Evolutionary conservation across 2,797 vertebrate species (phyloP).

Genomic region (Anguilla pacifica): DNA sequence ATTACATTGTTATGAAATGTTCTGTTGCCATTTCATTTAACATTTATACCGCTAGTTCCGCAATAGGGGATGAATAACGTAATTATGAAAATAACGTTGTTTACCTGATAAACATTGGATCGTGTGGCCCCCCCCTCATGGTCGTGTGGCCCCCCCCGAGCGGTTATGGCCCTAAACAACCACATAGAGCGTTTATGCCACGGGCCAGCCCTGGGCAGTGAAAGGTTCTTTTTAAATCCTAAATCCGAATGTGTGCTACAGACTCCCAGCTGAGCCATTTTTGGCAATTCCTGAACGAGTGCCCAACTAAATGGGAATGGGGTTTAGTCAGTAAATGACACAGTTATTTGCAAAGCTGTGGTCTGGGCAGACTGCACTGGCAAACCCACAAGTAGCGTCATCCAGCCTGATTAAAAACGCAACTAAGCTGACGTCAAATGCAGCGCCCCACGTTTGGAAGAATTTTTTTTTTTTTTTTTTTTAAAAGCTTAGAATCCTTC

Average conservation of each 20-base stretch:
- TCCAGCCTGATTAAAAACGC: not conserved
- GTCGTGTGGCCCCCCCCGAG: too few species aligned
- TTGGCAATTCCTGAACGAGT: not conserved
- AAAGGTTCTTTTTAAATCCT: not conserved
- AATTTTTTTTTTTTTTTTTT: too few species aligned
- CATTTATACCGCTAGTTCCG: too few species aligned
- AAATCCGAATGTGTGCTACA: not conserved
- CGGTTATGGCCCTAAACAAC: too few species aligned
- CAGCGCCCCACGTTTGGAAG: not conserved
- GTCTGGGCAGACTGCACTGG: not conserved
- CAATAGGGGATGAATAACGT: too few species aligned
- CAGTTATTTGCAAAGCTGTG: not conserved
- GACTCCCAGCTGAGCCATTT: not conserved
- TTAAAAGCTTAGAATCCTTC: too few species aligned
- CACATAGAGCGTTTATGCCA: too few species aligned
- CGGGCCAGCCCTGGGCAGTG: not conserved
- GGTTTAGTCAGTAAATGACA: not conserved
- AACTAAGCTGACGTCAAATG: not conserved
- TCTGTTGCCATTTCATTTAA: too few species aligned
- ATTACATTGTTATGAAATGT: too few species aligned
- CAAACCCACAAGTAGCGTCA: not conserved
- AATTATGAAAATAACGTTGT: too few species aligned
- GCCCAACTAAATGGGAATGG: not conserved
- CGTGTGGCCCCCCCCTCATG: too few species aligned
- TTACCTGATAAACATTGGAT: too few species aligned